Conservation (phyloP, 2,113 vertebrate species). For the Ammodramus savannarum region DNA sequence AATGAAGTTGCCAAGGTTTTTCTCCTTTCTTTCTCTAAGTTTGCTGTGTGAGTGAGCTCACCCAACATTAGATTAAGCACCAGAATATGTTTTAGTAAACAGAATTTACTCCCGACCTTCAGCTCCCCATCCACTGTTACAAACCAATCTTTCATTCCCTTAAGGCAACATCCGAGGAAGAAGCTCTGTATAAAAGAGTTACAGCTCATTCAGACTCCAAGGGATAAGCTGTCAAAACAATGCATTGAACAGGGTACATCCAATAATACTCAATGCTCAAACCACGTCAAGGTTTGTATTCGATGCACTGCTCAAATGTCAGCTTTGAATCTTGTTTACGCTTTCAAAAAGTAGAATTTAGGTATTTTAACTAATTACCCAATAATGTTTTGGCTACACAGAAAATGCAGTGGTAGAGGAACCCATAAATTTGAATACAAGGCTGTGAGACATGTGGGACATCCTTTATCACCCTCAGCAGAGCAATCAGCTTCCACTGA, state of each 20-base stretch:
- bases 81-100: neutral
- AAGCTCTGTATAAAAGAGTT: neutral
- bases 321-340: neutral
- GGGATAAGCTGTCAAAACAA: neutral
- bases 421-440: neutral
- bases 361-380: neutral
- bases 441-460: neutral
- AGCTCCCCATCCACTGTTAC: neutral
- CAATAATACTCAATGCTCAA: neutral
- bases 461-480: neutral
- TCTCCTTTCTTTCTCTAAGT: neutral
- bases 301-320: neutral
- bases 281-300: neutral
- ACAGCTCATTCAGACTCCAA: neutral
- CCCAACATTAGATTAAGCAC: neutral
- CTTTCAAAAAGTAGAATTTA: neutral
- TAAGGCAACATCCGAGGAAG: neutral
- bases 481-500: neutral
- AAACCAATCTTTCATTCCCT: constrained; percentile 11
- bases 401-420: neutral
- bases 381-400: neutral
- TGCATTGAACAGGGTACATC: neutral
- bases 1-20: constrained; percentile 27
- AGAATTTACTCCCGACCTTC: constrained; percentile 16
- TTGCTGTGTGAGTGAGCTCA: neutral